These are phyloP conservation scores for Tachuris rubrigastra DNA, from an alignment of 2,113 vertebrate genomes.

Conservation along the genomic window DNA sequence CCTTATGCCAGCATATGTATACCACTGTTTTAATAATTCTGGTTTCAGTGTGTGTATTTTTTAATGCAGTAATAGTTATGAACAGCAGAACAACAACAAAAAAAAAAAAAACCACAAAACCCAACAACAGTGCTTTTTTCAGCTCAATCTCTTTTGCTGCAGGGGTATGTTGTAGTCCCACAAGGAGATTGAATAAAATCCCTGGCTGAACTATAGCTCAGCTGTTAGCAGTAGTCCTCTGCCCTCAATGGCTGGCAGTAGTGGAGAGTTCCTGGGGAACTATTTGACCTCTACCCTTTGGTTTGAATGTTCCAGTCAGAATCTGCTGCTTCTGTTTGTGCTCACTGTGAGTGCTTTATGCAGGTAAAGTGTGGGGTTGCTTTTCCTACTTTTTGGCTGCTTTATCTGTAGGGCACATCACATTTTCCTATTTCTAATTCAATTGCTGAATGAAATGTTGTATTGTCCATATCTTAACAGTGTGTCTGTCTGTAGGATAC, in stretches of 20 bases:
- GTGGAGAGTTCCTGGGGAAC: constrained; percentile 65
- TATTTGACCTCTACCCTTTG: constrained; percentile 61
- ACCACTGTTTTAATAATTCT: background rate
- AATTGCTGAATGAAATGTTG: constrained; percentile 21
- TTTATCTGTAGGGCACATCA: constrained; percentile 48
- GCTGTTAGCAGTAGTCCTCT: constrained; percentile 66
- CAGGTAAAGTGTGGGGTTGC: constrained; percentile 67
- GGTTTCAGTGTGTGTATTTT: constrained; percentile 7
- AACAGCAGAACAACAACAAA: constrained; percentile 2
- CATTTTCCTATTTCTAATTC: constrained; percentile 26
- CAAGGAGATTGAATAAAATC: constrained; percentile 66
- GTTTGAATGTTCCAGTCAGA: constrained; percentile 65
- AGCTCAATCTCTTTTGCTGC: constrained; percentile 67
- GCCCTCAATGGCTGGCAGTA: constrained; percentile 64
- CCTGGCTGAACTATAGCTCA: constrained; percentile 65
- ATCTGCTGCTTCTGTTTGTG: constrained; percentile 67
- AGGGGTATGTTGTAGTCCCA: constrained; percentile 65
- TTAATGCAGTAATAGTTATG: constrained; percentile 24
- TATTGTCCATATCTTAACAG: background rate
- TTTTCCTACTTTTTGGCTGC: constrained; percentile 56
- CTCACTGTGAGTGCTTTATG: constrained; percentile 66
- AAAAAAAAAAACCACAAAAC: background rate
- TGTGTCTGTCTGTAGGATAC: constrained; percentile 17
- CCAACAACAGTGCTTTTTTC: background rate
- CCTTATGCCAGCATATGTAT: background rate